Percentiles rank a stretch among this genome's conserved stretches.
These are phyloP conservation scores for Cacoxenus indagator DNA, from an alignment of 2,888 invertebrate genomes.

Conservation along the genomic window DNA sequence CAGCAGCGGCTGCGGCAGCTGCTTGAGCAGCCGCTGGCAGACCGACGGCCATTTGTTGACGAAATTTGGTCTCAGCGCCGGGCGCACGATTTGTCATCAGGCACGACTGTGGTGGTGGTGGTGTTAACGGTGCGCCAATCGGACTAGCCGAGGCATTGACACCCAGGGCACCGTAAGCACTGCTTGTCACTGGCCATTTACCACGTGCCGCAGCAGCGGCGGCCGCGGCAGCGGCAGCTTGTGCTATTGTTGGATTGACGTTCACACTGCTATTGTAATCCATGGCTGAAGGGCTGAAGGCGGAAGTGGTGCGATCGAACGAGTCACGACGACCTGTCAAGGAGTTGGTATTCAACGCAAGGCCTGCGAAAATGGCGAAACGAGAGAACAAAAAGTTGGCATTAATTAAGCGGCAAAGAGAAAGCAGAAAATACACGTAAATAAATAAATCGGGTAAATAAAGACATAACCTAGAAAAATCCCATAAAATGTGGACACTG, in stretches of 20 bases:
- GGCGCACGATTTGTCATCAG: constrained; percentile 82
- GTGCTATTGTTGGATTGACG: constrained; percentile 65
- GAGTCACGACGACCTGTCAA: constrained; percentile 83
- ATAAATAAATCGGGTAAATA: no score
- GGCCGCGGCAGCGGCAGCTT: constrained; percentile 68
- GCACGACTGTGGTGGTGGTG: constrained; percentile 80
- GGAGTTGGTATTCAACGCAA: constrained; percentile 76
- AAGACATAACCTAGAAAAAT: no score
- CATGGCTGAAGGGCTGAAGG: constrained; percentile 82
- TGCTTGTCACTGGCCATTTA: constrained; percentile 72
- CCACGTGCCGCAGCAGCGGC: constrained; percentile 67
- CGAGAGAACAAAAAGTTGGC: no score
- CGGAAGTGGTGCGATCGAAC: constrained; percentile 82
- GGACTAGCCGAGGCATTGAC: constrained; percentile 72
- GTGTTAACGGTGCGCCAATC: constrained; percentile 76
- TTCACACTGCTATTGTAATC: constrained; percentile 73
- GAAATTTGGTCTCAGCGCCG: constrained; percentile 90
- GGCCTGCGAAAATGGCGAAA: constrained; percentile 68
- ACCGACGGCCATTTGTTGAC: constrained; percentile 74
- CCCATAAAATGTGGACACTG: no score
- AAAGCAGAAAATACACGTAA: no score
- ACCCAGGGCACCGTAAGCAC: constrained; percentile 67
- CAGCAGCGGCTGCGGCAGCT: constrained; percentile 67
- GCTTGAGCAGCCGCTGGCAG: constrained; percentile 66
- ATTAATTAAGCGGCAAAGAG: no score